Percentiles rank a stretch among this genome's conserved stretches.
These are phyloP conservation scores for Chionomys nivalis DNA, from an alignment of 2,113 vertebrate genomes.

Conservation along the genomic window DNA sequence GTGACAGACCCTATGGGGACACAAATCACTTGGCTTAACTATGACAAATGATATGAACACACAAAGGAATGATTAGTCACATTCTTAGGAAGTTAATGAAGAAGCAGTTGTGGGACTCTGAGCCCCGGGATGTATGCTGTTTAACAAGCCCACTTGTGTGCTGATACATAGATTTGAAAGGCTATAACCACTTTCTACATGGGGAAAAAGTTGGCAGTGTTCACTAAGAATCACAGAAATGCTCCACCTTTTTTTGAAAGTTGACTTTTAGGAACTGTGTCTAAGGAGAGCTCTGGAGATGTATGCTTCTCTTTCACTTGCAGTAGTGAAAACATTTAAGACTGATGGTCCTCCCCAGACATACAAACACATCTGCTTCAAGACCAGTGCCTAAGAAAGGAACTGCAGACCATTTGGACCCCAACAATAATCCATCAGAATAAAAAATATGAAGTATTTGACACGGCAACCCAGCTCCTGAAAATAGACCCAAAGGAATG, in stretches of 20 bases:
- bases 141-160: neutral
- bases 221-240: constrained; percentile 14
- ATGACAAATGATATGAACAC: neutral
- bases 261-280: neutral
- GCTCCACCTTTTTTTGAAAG: neutral
- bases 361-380: neutral
- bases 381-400: neutral
- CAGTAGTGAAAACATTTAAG: neutral
- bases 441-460: neutral
- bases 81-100: neutral
- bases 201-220: neutral
- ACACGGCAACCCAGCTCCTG: neutral
- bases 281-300: neutral
- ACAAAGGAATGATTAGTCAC: neutral
- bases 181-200: neutral
- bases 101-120: neutral
- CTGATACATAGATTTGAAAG: neutral
- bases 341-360: neutral
- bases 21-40: neutral
- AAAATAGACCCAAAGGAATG: neutral
- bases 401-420: neutral
- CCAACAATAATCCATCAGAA: neutral
- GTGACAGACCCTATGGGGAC: no score
- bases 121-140: neutral
- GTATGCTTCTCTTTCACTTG: neutral